phyloP scores from a whole-genome alignment of 2,888 invertebrate species.

The Hirtodrosophila alboralis region DNA sequence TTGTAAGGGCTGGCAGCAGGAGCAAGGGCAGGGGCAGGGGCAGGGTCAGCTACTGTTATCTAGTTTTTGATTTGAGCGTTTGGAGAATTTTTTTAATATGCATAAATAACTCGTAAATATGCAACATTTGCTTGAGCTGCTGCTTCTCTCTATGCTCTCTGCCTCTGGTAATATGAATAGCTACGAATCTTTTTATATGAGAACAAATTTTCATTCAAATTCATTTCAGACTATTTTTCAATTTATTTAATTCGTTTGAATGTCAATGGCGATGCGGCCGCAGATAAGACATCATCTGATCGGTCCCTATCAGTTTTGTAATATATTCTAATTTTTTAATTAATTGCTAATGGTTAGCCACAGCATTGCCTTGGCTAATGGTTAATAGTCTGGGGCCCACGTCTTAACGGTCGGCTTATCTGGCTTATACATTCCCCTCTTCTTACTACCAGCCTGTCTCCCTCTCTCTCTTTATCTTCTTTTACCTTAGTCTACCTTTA shows the following conservation, averaged over 20 bases:
- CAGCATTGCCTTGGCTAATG: constrained; percentile 51
- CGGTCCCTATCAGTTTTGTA: constrained; percentile 42
- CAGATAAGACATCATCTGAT: constrained; percentile 56
- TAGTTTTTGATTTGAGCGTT: constrained; percentile 61
- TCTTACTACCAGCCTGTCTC: constrained; percentile 1
- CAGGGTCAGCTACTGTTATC: constrained; percentile 71
- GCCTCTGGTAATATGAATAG: constrained; percentile 40
- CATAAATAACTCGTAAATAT: constrained; percentile 80
- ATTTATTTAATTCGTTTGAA: constrained; percentile 75
- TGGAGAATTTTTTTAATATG: constrained; percentile 77
- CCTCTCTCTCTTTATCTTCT: background rate
- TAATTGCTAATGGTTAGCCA: constrained; percentile 78
- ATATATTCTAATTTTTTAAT: constrained; percentile 79
- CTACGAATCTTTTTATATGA: constrained; percentile 33
- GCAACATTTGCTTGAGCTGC: constrained; percentile 56
- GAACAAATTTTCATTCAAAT: constrained; percentile 70
- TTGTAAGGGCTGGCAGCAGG: background rate
- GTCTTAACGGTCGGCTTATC: constrained; percentile 60
- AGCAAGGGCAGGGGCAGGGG: constrained; percentile 4
- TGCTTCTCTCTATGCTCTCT: constrained; percentile 19
- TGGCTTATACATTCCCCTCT: constrained; percentile 8
- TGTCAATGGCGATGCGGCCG: constrained; percentile 58
- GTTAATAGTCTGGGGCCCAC: constrained; percentile 39
- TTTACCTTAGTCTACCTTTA: constrained; percentile 48
- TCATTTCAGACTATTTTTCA: constrained; percentile 60